These are phyloP conservation scores for Campoletis sonorensis DNA, from an alignment of 1,140 invertebrate genomes.

Conservation along the genomic window DNA sequence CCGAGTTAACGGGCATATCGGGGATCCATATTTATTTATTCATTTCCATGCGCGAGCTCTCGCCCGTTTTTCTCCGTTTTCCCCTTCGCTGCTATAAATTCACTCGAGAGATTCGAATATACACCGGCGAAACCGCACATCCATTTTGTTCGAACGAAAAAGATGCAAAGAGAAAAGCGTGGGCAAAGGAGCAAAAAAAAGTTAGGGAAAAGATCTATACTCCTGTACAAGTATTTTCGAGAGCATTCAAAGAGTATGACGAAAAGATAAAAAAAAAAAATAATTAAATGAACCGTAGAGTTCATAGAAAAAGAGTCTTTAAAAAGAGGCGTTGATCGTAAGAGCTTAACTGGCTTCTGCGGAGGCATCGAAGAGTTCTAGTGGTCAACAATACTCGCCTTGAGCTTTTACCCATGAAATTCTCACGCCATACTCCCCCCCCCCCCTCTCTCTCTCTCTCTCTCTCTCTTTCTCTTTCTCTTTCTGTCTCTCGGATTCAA, in stretches of 20 bases:
- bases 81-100: constrained; percentile 44
- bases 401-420: constrained; percentile 23
- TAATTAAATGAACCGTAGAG: constrained; percentile 34
- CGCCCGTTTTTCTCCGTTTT: constrained; percentile 14
- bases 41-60: constrained; percentile 29
- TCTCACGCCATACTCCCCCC: background rate
- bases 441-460: background rate
- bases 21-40: constrained; percentile 47
- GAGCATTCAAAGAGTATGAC: constrained; percentile 14
- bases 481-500: too few relatives aligned
- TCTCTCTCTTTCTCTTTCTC: background rate
- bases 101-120: constrained; percentile 42
- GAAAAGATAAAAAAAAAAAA: background rate
- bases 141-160: constrained; percentile 46
- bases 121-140: constrained; percentile 51
- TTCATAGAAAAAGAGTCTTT: constrained; percentile 7
- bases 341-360: constrained; percentile 40
- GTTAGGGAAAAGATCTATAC: background rate
- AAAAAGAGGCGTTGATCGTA: constrained; percentile 44
- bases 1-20: constrained; percentile 37
- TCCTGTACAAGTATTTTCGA: background rate
- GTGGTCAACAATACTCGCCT: background rate
- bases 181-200: constrained; percentile 30
- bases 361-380: constrained; percentile 9
- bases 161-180: background rate